Conservation (phyloP, 2,113 vertebrate genomes). For the human (Homo sapiens) region DNA sequence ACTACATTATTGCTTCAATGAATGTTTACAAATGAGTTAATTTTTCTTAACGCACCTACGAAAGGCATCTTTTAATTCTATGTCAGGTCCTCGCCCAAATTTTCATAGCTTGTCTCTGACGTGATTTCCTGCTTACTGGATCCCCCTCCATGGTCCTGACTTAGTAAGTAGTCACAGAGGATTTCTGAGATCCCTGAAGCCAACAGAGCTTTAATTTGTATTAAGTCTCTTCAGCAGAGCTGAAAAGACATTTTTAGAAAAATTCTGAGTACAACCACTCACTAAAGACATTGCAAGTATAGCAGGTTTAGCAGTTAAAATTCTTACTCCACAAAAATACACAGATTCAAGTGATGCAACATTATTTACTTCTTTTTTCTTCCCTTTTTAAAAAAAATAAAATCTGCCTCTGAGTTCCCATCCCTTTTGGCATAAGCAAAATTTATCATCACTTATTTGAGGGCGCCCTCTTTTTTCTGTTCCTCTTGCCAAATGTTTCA, state of each 20-base stretch:
- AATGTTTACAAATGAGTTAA: not conserved
- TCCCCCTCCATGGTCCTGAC: not conserved
- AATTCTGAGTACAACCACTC: not conserved
- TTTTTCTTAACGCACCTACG: no score
- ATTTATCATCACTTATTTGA: not conserved
- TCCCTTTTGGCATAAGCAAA: not conserved
- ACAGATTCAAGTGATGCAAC: not conserved
- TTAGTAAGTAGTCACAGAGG: not conserved
- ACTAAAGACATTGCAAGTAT: not conserved
- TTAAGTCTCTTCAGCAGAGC: not conserved
- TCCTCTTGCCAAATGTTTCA: not conserved
- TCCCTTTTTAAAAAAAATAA: not conserved
- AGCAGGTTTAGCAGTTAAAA: not conserved
- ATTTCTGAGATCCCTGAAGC: not conserved
- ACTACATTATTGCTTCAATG: not conserved
- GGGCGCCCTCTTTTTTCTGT: not conserved
- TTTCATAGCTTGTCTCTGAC: not conserved
- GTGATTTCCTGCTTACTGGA: not conserved
- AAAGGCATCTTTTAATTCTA: not conserved
- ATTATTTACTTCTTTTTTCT: not conserved
- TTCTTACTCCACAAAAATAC: not conserved
- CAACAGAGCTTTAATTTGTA: not conserved
- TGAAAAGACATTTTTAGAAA: not conserved
- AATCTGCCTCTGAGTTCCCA: not conserved
- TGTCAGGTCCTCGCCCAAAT: not conserved